A percentile compares a stretch with the other conserved stretches of the same genome.
Evolutionary conservation across 1,140 invertebrate genomes (phyloP).

Genomic region (Tetramorium alpestre): DNA sequence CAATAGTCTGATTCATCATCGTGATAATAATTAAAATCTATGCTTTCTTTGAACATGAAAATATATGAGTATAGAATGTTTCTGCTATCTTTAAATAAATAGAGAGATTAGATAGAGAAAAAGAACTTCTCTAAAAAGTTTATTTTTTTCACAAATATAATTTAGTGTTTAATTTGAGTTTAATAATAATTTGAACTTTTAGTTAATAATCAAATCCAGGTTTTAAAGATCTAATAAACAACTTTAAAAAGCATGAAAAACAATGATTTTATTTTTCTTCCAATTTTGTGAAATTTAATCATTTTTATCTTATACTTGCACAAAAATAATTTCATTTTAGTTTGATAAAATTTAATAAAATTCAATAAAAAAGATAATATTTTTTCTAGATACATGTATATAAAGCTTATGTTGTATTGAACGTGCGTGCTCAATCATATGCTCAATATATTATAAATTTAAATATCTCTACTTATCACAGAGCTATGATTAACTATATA

Average conservation of each 20-base stretch:
- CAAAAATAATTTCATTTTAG: not conserved
- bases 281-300: not conserved
- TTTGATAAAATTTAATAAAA: not conserved
- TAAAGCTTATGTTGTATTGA: not conserved
- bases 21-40: not conserved
- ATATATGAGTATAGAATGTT: not conserved
- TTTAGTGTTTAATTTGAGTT: no score
- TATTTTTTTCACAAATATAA: no score
- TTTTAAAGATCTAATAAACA: not conserved
- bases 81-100: not conserved
- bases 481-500: not conserved
- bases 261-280: not conserved
- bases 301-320: not conserved
- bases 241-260: not conserved
- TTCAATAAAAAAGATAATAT: not conserved
- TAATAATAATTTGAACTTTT: no score
- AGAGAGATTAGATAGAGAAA: not conserved
- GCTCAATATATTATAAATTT: not conserved
- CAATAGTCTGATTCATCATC: not conserved
- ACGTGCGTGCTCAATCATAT: not conserved
- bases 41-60: not conserved
- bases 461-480: not conserved
- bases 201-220: no score
- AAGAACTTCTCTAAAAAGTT: not conserved
- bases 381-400: not conserved